Conservation (phyloP, 1,140 invertebrate species). For the Sipha flava region DNA sequence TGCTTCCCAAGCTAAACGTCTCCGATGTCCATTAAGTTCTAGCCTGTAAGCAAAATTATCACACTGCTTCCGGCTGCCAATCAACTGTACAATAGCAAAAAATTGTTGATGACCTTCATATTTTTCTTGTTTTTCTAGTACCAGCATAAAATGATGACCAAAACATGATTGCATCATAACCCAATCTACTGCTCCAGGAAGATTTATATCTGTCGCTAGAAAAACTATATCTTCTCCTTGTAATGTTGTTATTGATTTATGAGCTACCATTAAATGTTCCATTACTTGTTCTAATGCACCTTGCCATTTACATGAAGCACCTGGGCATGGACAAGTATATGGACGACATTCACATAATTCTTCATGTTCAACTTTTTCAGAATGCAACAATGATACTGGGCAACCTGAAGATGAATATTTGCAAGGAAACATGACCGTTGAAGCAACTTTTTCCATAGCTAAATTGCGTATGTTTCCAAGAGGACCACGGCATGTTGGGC, state of each 20-base stretch:
- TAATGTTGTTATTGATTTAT: conserved; percentile 98
- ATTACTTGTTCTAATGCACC: conserved; percentile 92
- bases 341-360: conserved; percentile 96
- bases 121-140: conserved; percentile 98
- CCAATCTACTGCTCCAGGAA: conserved; percentile 99
- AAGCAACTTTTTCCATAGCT: conserved; percentile 98
- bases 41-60: conserved; percentile 98
- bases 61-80: conserved; percentile 96
- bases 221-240: conserved; percentile 98
- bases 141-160: conserved; percentile 97
- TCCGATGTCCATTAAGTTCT: conserved; percentile 88
- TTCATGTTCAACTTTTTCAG: conserved; percentile 96
- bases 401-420: conserved; percentile 97
- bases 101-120: conserved; percentile 97
- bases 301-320: conserved; percentile 98
- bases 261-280: conserved; percentile 93
- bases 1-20: conserved; percentile 96
- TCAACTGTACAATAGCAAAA: conserved; percentile 98
- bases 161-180: conserved; percentile 99
- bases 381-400: conserved; percentile 81
- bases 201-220: conserved; percentile 97
- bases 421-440: conserved; percentile 96
- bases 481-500: conserved; percentile 94
- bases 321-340: conserved; percentile 96
- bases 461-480: conserved; percentile 94